A percentile compares a stretch with the other conserved stretches of the same genome.
These are phyloP conservation scores for Typhlichthys subterraneus DNA, from an alignment of 2,797 vertebrate genomes.

Conservation along the genomic window DNA sequence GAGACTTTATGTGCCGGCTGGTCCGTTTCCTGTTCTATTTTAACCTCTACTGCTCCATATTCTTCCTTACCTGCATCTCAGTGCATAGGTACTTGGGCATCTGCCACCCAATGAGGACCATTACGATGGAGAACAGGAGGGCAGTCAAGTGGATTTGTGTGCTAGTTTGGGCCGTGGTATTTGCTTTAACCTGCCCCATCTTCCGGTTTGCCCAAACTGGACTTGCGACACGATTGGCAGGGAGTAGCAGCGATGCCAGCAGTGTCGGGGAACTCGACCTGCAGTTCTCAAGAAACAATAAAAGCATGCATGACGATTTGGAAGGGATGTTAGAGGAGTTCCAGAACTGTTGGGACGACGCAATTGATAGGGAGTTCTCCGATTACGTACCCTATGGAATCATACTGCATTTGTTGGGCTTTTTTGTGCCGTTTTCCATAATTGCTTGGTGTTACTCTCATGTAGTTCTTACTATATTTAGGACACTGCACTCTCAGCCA, in stretches of 20 bases:
- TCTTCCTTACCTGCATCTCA: slow-evolving; percentile 86
- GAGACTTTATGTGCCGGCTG: slow-evolving; percentile 85
- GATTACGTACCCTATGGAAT: slow-evolving; percentile 85
- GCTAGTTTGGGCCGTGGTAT: slow-evolving; percentile 82
- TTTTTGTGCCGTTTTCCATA: slow-evolving; percentile 83
- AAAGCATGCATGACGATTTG: slow-evolving; percentile 24
- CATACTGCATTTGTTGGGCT: slow-evolving; percentile 81
- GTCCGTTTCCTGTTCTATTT: slow-evolving; percentile 87
- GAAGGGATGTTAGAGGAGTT: slow-evolving; percentile 52
- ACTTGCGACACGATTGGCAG: slow-evolving; percentile 56
- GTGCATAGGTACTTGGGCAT: slow-evolving; percentile 86
- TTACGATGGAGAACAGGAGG: slow-evolving; percentile 80
- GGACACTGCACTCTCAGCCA: slow-evolving; percentile 75
- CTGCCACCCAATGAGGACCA: slow-evolving; percentile 85
- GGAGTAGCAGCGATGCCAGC: slow-evolving; percentile 27
- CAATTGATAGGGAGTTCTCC: slow-evolving; percentile 82
- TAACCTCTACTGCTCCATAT: slow-evolving; percentile 85
- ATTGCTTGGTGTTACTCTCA: slow-evolving; percentile 87
- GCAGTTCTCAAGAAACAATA: slow-evolving; percentile 26
- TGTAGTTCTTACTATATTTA: slow-evolving; percentile 82
- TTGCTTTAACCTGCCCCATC: slow-evolving; percentile 82
- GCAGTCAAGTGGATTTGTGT: slow-evolving; percentile 81
- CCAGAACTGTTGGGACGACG: slow-evolving; percentile 84
- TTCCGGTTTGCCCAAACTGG: slow-evolving; percentile 84
- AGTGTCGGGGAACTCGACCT: slow-evolving; percentile 11